Percentiles rank a stretch among this genome's conserved stretches.
These are phyloP conservation scores for Drosophila nannoptera DNA, from an alignment of 1,140 invertebrate species.

Conservation along the genomic window DNA sequence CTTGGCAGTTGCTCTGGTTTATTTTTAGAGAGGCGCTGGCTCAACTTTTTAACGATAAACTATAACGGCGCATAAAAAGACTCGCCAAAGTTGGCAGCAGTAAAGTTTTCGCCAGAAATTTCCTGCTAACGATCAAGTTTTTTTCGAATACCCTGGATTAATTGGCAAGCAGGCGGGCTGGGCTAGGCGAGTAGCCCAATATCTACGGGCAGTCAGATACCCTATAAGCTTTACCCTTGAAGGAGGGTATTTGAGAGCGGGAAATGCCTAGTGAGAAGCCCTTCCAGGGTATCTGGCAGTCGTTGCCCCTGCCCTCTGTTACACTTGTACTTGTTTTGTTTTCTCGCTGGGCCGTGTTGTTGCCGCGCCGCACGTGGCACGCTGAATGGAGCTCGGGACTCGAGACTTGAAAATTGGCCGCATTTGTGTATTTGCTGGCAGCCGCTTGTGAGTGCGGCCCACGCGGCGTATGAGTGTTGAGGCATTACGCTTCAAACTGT, in stretches of 20 bases:
- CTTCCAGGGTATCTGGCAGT: background rate
- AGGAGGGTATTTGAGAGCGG: background rate
- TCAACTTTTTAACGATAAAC: slow-evolving; percentile 69
- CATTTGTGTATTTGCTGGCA: slow-evolving; percentile 49
- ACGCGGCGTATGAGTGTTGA: slow-evolving; percentile 38
- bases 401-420: slow-evolving; percentile 58
- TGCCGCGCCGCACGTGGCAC: slow-evolving; percentile 23
- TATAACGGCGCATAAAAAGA: slow-evolving; percentile 69
- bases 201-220: background rate
- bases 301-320: background rate
- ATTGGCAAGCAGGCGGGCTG: background rate
- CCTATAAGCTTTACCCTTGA: background rate
- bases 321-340: slow-evolving; percentile 1
- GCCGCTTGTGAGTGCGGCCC: slow-evolving; percentile 16
- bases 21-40: slow-evolving; percentile 22
- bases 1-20: slow-evolving; percentile 9
- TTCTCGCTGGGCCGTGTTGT: background rate
- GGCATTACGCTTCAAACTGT: slow-evolving; percentile 50
- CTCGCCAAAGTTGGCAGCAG: slow-evolving; percentile 49
- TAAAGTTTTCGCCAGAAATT: slow-evolving; percentile 63
- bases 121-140: slow-evolving; percentile 70
- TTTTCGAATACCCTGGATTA: slow-evolving; percentile 4
- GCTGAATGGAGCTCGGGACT: slow-evolving; percentile 10
- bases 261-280: too few relatives aligned
- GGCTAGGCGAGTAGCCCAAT: background rate